Conservation (phyloP, 2,888 invertebrate species). For the Allygus modestus region DNA sequence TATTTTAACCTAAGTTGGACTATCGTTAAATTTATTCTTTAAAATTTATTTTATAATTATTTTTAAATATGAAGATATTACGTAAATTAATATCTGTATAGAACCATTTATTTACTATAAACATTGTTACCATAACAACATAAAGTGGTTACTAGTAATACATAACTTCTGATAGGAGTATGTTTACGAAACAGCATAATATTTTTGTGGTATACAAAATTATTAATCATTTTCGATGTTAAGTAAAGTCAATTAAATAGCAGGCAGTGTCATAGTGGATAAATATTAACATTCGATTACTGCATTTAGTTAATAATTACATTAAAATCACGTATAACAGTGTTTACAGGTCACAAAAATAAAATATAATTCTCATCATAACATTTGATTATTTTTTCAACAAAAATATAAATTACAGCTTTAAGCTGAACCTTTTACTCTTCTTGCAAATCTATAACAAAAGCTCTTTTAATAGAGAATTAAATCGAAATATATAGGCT, state of each 20-base stretch:
- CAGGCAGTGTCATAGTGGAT: constrained; percentile 16
- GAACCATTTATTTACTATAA: too few relatives aligned
- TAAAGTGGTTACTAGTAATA: too few relatives aligned
- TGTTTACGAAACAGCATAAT: neutral
- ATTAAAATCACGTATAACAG: constrained; percentile 21
- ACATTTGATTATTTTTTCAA: constrained; percentile 34
- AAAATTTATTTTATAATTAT: too few relatives aligned
- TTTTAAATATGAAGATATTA: too few relatives aligned
- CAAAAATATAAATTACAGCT: constrained; percentile 4
- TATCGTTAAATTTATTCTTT: too few relatives aligned
- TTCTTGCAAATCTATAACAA: neutral
- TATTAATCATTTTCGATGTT: neutral
- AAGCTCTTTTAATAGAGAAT: too few relatives aligned
- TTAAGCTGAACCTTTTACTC: neutral
- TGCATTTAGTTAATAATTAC: neutral
- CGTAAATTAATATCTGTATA: too few relatives aligned
- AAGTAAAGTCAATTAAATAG: neutral
- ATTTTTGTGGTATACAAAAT: neutral
- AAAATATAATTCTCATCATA: constrained; percentile 34
- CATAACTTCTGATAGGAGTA: too few relatives aligned
- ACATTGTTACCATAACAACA: too few relatives aligned
- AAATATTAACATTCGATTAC: neutral
- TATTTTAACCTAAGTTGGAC: too few relatives aligned
- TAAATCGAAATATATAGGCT: neutral
- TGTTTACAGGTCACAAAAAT: constrained; percentile 41